Evolutionary conservation across 2,113 vertebrate genomes (phyloP), one percentile per base, ranked within the genome.

Genomic region (Abramis brama): DNA sequence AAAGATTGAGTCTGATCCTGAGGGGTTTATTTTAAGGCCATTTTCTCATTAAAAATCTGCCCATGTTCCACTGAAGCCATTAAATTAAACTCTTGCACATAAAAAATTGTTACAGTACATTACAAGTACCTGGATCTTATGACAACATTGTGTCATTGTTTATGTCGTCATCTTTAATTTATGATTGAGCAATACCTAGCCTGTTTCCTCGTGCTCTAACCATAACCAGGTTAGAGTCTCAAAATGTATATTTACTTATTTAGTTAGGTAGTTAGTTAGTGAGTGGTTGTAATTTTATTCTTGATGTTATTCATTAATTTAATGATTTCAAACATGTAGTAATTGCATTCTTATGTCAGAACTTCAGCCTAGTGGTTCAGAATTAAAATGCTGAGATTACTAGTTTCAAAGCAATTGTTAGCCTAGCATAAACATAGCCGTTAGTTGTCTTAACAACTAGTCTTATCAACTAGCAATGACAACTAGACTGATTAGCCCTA

Each of bases 41-140:
- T 80, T 80, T 64, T 47, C 79, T 25, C 79, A 64, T 80, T 15
- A 64, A 80, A 80, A 47, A 47, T 45, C 59, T 27, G 11, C 5
- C 21, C 33, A 60, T 43, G 55, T 25, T 39, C 6, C 10, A 60
- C 30, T 76, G 45, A 76, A 27, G 12, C 45, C 25, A 52, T 27
- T 50, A 76, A 15, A 17, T 25, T 4, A 62, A 59, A 13, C 30
- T 7, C 19, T 13, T 59, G 11, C 33, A 59, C 21, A 75, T 74
- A 17, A 47, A 57, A 77, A 77, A 23, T 15, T 23, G 76, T 36
- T 59, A 59, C 30, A 39, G 52, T 36, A 60, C 21, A 39, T 60
- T 60, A 79, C 33, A 79, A 43, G 11, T 60, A 39, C 55, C 55
- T 60, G 21, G 11, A 43, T 60, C 30, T 60, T 79, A 43, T 2